Conservation (phyloP, 2,797 vertebrate species). For the Toxotes lorentzi region DNA sequence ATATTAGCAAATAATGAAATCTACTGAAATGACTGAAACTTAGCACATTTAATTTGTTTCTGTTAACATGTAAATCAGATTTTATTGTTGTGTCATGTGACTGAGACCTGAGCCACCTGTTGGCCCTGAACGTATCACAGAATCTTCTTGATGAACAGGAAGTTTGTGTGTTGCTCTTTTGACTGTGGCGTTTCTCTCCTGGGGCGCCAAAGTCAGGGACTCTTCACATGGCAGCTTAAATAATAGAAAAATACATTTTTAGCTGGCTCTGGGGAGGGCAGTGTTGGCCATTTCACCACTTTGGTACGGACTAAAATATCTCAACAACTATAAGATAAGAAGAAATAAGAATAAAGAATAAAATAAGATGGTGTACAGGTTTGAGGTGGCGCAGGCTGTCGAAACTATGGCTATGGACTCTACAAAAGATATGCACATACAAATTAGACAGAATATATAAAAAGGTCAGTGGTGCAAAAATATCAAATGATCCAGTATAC, state of each 20-base stretch:
- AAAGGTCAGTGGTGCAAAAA: too few species aligned
- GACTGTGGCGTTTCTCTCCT: not conserved
- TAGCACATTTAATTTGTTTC: not conserved
- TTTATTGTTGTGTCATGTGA: too few species aligned
- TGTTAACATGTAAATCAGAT: not conserved
- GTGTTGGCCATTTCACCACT: not conserved
- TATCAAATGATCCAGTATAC: too few species aligned
- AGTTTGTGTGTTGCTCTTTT: not conserved
- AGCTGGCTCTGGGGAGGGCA: not conserved
- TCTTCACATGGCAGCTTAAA: not conserved
- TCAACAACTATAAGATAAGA: not conserved
- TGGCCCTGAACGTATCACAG: not conserved
- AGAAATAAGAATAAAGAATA: too few species aligned
- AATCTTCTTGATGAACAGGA: not conserved
- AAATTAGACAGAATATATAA: too few species aligned
- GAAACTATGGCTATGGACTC: too few species aligned
- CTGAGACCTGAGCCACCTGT: not conserved
- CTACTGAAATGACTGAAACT: not conserved
- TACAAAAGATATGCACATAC: too few species aligned
- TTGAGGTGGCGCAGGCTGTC: too few species aligned
- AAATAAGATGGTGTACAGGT: too few species aligned
- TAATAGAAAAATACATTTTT: not conserved
- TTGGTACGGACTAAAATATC: not conserved
- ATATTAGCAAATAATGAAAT: not conserved
- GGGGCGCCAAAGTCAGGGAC: not conserved